A percentile compares a stretch with the other conserved stretches of the same genome.
Conservation (phyloP, 2,113 vertebrate genomes). For the Tragulus kanchil region DNA sequence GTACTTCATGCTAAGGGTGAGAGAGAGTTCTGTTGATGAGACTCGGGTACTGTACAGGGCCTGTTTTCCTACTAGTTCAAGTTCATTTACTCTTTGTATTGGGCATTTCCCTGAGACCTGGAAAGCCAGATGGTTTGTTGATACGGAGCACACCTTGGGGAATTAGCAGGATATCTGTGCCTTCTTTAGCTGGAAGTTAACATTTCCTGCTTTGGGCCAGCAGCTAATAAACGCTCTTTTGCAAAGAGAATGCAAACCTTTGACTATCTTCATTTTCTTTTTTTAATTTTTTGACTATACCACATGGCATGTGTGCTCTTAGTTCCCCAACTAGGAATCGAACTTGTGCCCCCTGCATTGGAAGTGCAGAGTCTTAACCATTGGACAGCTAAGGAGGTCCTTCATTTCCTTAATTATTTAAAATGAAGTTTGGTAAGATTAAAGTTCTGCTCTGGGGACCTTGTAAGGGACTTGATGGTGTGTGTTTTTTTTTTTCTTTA, state of each 20-base stretch:
- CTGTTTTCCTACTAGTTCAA: slow-evolving; percentile 41
- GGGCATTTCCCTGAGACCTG: not conserved
- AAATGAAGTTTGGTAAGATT: not conserved
- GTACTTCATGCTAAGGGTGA: not conserved
- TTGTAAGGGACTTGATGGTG: not conserved
- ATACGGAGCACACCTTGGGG: not conserved
- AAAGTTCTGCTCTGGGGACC: not conserved
- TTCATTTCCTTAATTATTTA: not conserved
- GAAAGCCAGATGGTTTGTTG: not conserved
- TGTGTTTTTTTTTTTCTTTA: not conserved
- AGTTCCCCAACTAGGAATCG: not conserved
- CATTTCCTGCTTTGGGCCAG: slow-evolving; percentile 32
- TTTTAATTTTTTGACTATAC: not conserved
- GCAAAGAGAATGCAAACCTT: not conserved
- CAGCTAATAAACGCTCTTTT: not conserved
- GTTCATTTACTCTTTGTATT: slow-evolving; percentile 18
- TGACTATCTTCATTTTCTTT: not conserved
- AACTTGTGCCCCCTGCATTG: not conserved
- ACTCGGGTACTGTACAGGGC: not conserved
- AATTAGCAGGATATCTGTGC: not conserved
- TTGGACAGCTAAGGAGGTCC: not conserved
- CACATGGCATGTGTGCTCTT: not conserved
- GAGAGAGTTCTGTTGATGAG: slow-evolving; percentile 51
- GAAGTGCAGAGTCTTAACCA: not conserved
- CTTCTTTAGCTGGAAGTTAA: slow-evolving; percentile 60